Percentiles rank a stretch among this genome's conserved stretches.
These are phyloP conservation scores for Ceyx cyanopectus DNA, from an alignment of 2,113 vertebrate species.

Conservation along the genomic window DNA sequence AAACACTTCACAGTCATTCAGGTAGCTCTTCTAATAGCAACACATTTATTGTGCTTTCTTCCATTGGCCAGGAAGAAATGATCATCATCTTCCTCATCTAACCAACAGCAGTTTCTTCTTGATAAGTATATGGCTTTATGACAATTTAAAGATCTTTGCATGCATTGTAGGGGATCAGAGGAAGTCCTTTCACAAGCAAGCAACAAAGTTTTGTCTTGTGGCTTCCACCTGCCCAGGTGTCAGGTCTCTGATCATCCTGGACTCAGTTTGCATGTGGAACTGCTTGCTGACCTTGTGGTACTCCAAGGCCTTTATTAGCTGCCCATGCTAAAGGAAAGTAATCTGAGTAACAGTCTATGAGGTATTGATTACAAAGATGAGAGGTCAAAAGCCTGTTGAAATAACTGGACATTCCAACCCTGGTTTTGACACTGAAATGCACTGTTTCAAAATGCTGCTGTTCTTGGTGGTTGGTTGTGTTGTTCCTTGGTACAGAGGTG, in stretches of 20 bases:
- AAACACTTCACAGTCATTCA: background rate
- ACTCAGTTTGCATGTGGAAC: background rate
- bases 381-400: background rate
- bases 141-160: background rate
- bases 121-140: background rate
- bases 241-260: background rate
- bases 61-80: background rate
- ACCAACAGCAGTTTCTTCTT: background rate
- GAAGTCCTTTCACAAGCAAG: background rate
- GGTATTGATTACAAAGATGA: background rate
- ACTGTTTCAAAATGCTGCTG: background rate
- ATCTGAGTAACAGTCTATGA: background rate
- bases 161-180: background rate
- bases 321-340: background rate
- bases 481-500: background rate
- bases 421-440: background rate
- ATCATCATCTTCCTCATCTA: background rate
- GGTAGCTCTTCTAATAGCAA: background rate
- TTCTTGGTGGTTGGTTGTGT: background rate
- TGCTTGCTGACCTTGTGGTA: fast-evolving
- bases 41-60: fast-evolving
- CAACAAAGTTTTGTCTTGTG: background rate
- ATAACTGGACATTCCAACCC: background rate
- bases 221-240: background rate
- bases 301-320: background rate